A percentile compares a stretch with the other conserved stretches of the same genome.
phyloP scores from a whole-genome alignment of 1,140 invertebrate species.

The Bombus waltoni region DNA sequence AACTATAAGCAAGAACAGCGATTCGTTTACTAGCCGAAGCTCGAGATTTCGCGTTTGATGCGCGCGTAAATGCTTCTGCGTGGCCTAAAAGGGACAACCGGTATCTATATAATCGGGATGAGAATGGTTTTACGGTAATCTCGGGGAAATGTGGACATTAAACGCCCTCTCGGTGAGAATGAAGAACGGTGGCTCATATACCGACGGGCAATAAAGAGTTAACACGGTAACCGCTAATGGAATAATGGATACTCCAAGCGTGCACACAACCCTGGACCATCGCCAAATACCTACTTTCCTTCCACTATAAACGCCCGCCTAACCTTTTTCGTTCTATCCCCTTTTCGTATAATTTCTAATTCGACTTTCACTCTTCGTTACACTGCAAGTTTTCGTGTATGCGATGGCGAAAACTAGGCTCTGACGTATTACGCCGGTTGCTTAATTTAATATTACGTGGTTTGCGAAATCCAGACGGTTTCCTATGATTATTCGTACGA shows the following conservation, averaged over 20 bases:
- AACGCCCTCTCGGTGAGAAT: conserved; percentile 64
- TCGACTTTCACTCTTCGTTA: not conserved
- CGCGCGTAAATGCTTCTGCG: too few relatives aligned
- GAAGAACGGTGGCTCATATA: conserved; percentile 72
- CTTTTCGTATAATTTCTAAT: conserved; percentile 27
- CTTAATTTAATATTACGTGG: not conserved
- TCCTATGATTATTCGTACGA: too few relatives aligned
- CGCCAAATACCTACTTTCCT: conserved; percentile 73
- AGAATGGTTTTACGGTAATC: conserved; percentile 61
- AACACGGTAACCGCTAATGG: conserved; percentile 78
- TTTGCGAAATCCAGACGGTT: too few relatives aligned
- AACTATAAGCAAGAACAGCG: not conserved
- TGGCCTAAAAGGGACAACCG: not conserved
- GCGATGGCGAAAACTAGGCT: not conserved
- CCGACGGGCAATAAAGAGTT: conserved; percentile 76
- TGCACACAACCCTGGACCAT: conserved; percentile 70
- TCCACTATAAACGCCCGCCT: conserved; percentile 18
- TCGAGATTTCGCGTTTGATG: not conserved
- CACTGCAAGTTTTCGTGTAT: not conserved
- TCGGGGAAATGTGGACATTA: conserved; percentile 63
- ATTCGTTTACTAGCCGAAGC: not conserved
- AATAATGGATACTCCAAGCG: conserved; percentile 77
- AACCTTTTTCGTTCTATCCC: not conserved
- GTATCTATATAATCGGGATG: conserved; percentile 1
- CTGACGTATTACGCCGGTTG: not conserved